Evolutionary conservation across 2,113 vertebrate species (phyloP).

Genomic region (Taurulus bubalis): DNA sequence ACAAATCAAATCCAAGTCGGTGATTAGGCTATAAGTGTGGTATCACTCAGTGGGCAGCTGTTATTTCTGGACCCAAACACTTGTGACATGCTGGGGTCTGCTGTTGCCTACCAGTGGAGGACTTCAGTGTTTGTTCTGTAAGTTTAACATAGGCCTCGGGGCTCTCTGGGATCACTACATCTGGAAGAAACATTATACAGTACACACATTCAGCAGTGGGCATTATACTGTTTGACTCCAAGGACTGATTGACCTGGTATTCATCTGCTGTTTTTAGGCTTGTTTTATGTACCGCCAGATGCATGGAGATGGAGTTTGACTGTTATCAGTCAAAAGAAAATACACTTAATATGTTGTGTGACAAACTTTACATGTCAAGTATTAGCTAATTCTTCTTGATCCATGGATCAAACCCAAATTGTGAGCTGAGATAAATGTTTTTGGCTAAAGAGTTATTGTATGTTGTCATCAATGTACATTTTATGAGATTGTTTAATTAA

Average conservation of each 20-base stretch:
- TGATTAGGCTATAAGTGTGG: slow-evolving; percentile 53
- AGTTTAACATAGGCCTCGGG: slow-evolving; percentile 95
- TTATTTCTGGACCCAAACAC: slow-evolving; percentile 63
- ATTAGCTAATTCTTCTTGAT: not conserved
- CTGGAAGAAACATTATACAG: slow-evolving; percentile 91
- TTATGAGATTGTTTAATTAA: not conserved
- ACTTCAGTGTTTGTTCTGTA: slow-evolving; percentile 94
- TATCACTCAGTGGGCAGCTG: slow-evolving; percentile 41
- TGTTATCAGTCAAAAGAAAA: slow-evolving; percentile 5
- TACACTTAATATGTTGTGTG: not conserved
- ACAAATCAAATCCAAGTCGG: slow-evolving; percentile 69
- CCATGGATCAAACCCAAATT: not conserved
- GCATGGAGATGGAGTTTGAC: not conserved
- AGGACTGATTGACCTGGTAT: not conserved
- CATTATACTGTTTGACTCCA: slow-evolving; percentile 32
- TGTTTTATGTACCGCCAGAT: not conserved
- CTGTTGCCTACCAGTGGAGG: slow-evolving; percentile 90
- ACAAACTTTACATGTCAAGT: not conserved
- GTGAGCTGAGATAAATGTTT: not conserved
- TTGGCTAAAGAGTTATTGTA: not conserved
- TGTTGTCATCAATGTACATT: not conserved
- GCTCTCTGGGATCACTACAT: slow-evolving; percentile 95
- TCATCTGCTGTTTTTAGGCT: not conserved
- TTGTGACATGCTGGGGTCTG: slow-evolving; percentile 73
- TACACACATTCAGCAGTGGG: slow-evolving; percentile 70